Conservation (phyloP, 1,140 invertebrate species). For the Dysdera silvatica region DNA sequence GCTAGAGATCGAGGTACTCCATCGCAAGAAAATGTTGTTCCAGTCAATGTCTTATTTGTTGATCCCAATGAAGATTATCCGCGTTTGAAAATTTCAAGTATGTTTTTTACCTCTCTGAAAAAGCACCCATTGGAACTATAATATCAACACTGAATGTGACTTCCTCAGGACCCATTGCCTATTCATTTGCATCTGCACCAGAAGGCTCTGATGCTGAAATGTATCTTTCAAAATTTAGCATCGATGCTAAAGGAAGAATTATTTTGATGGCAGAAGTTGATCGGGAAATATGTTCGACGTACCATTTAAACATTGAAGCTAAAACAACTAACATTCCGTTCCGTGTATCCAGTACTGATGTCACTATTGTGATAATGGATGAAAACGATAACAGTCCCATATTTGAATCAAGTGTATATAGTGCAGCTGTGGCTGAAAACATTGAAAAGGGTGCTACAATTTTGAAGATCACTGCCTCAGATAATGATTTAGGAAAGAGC, state of each 20-base stretch:
- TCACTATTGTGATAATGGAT: conserved; percentile 72
- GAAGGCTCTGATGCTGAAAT: conserved; percentile 29
- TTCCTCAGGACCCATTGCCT: conserved; percentile 32
- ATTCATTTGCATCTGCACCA: conserved; percentile 27
- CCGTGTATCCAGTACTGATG: conserved; percentile 61
- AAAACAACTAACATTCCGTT: conserved; percentile 58
- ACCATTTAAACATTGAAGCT: conserved; percentile 70
- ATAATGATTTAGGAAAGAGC: conserved; percentile 47
- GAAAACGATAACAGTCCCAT: conserved; percentile 82
- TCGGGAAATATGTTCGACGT: conserved; percentile 61
- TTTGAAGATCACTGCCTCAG: conserved; percentile 70
- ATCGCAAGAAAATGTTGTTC: conserved; percentile 62
- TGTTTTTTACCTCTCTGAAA: conserved; percentile 71
- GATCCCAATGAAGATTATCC: conserved; percentile 59
- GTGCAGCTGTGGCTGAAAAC: conserved; percentile 69
- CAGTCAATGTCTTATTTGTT: conserved; percentile 69
- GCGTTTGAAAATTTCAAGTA: conserved; percentile 59
- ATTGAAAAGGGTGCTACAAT: conserved; percentile 65
- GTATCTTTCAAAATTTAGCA: conserved; percentile 53
- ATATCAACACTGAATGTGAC: conserved; percentile 41
- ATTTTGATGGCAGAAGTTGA: conserved; percentile 63
- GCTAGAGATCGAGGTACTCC: conserved; percentile 68
- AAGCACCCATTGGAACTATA: conserved; percentile 53
- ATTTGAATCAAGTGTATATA: conserved; percentile 76
- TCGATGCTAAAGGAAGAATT: conserved; percentile 65